Base-by-base conservation (phyloP, 2,113 vertebrate genomes). In the Gallinago media region DNA sequence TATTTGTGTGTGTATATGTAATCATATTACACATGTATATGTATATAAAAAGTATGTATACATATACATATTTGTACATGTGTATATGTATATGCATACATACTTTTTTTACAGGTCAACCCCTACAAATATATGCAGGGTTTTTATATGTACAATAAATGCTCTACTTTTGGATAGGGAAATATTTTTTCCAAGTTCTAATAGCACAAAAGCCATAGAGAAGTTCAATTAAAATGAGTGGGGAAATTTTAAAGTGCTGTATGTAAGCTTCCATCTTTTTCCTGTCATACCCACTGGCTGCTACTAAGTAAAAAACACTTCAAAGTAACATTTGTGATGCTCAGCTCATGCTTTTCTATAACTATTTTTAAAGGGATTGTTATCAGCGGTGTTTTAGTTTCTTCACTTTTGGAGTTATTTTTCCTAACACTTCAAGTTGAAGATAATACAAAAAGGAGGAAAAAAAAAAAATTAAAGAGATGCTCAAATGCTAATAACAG, bases 81-180 rank as follows among this genome's bases (percentile, higher is more conserved):
- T 1, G 1, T 36, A 22, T 11, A 23, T 61, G 34, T 36, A 42
- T 55, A 55, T 8, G 14, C 38, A 29, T 59, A n/a, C 21, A 14
- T 34, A 40, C 16, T 40, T 40, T 52, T 49, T 16, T 34, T 26
- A 22, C 5, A 56, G 22, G 17, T 62, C n/a, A 58, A 17, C 2
- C 3, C 11, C 59, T n/a, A 21, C 19, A 23, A 4, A 31, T 12
- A n/a, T 8, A 65, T 38, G 12, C 8, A 67, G 17, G 11, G 8
- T 50, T 88, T 55, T 13, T 22, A 40, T 4, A 17, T 0, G 2
- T 4, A 40, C 6, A 47, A 5, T 36, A 44, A 74, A 5, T 6
- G 19, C 47, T 3, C 46, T 42, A 27, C 5, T 82, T 89, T 73
- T 21, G 12, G 10, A n/a, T n/a, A 34, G 2, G 76, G 27, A 85